A percentile compares a stretch with the other conserved stretches of the same genome.
These are phyloP conservation scores for Drosophila ambigua DNA, from an alignment of 1,140 invertebrate species.

Conservation along the genomic window DNA sequence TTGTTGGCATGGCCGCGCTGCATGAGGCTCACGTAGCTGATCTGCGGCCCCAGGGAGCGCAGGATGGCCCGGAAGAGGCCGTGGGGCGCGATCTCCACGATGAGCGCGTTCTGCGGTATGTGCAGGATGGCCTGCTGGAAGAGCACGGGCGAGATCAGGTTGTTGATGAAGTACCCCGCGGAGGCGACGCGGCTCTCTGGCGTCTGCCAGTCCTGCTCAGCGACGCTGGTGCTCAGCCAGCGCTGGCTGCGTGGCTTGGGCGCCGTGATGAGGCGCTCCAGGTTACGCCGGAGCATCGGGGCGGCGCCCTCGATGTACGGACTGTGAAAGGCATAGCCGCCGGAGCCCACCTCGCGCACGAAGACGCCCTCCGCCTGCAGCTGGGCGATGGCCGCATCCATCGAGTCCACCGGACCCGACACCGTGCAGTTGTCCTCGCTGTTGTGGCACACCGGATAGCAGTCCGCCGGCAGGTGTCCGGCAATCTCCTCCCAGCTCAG, in stretches of 20 bases:
- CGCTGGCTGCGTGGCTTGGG: constrained; percentile 90
- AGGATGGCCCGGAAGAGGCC: constrained; percentile 94
- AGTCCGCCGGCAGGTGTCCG: constrained; percentile 88
- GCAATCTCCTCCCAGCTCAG: constrained; percentile 94
- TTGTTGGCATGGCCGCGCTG: constrained; percentile 89
- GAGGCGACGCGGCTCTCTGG: constrained; percentile 92
- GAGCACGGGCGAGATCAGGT: constrained; percentile 93
- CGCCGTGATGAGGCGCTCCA: constrained; percentile 91
- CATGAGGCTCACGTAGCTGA: constrained; percentile 90
- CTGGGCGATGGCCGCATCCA: constrained; percentile 86
- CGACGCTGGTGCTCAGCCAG: constrained; percentile 96
- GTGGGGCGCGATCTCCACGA: constrained; percentile 97
- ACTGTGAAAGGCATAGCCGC: constrained; percentile 97
- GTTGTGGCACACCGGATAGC: constrained; percentile 97
- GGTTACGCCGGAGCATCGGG: constrained; percentile 89
- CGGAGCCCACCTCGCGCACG: constrained; percentile 94
- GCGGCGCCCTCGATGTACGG: constrained; percentile 94
- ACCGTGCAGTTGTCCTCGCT: constrained; percentile 95
- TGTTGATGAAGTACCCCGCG: constrained; percentile 98
- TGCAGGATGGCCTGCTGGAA: constrained; percentile 92
- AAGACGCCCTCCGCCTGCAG: constrained; percentile 91
- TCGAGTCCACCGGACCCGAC: constrained; percentile 93
- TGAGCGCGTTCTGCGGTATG: constrained; percentile 93
- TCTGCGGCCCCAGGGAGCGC: constrained; percentile 87
- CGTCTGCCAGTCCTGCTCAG: constrained; percentile 90